A percentile compares a stretch with the other conserved stretches of the same genome.
Evolutionary conservation across 2,888 invertebrate species (phyloP).

Genomic region (Zele albiditarsus): DNA sequence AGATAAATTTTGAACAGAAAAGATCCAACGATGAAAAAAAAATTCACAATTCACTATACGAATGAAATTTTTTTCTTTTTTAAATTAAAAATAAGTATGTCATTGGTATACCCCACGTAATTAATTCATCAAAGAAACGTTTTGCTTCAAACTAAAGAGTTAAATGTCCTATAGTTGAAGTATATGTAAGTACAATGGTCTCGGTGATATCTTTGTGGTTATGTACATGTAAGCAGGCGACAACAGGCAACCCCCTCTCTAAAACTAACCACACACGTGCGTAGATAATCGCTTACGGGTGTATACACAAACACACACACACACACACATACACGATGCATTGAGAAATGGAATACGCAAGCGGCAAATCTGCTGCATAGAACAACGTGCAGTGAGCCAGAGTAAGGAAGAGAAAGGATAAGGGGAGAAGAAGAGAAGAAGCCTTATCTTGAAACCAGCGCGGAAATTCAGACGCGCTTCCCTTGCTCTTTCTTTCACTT

Average conservation of each 20-base stretch:
- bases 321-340: conserved; percentile 25
- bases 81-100: too few relatives aligned
- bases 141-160: not conserved
- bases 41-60: too few relatives aligned
- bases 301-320: too few relatives aligned
- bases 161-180: not conserved
- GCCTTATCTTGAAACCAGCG: conserved; percentile 4
- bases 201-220: not conserved
- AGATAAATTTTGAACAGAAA: not conserved
- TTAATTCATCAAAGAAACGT: not conserved
- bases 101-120: not conserved
- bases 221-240: not conserved
- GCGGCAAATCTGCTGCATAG: not conserved
- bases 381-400: not conserved
- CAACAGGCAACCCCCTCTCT: not conserved
- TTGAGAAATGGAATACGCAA: conserved; percentile 28
- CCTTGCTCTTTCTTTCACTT: not conserved
- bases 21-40: not conserved
- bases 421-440: conserved; percentile 7
- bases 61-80: too few relatives aligned
- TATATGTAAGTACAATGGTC: not conserved
- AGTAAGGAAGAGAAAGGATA: not conserved
- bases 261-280: conserved; percentile 31
- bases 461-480: conserved; percentile 2
- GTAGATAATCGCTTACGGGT: conserved; percentile 37